Percentiles rank a stretch among this genome's conserved stretches.
phyloP scores from a whole-genome alignment of 2,888 invertebrate species.

The Diaprepes abbreviatus region DNA sequence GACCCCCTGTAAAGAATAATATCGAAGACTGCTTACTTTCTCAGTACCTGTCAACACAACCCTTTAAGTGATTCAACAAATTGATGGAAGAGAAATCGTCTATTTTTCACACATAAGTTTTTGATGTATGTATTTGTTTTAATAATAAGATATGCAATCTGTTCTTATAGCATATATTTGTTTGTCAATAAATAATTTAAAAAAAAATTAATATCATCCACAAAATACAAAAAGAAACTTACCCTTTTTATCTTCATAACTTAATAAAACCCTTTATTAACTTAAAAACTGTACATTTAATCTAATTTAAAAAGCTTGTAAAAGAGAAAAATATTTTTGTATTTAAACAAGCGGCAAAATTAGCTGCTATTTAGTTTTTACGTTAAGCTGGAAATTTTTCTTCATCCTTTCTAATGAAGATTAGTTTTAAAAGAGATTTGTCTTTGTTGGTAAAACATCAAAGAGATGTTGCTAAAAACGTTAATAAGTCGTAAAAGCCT shows the following conservation, averaged over 20 bases:
- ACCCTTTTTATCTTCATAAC: too few species aligned
- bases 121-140: too few species aligned
- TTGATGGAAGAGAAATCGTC: too few species aligned
- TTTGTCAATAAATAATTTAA: too few species aligned
- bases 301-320: neutral
- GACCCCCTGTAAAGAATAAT: too few species aligned
- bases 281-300: neutral
- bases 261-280: neutral
- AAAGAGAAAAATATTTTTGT: constrained; percentile 7
- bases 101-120: too few species aligned
- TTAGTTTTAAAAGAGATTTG: neutral
- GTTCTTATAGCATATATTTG: too few species aligned
- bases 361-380: constrained; percentile 4
- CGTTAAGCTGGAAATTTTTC: neutral
- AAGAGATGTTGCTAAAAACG: neutral
- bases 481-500: neutral
- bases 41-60: too few species aligned
- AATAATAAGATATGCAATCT: too few species aligned
- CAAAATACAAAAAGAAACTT: neutral
- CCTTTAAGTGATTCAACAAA: too few species aligned
- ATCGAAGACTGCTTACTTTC: too few species aligned
- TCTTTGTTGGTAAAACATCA: neutral
- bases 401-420: constrained; percentile 1
- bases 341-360: neutral
- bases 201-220: too few species aligned